A percentile compares a stretch with the other conserved stretches of the same genome.
These are phyloP conservation scores for Acanthoscelides obtectus DNA, from an alignment of 2,888 invertebrate genomes.

Conservation along the genomic window DNA sequence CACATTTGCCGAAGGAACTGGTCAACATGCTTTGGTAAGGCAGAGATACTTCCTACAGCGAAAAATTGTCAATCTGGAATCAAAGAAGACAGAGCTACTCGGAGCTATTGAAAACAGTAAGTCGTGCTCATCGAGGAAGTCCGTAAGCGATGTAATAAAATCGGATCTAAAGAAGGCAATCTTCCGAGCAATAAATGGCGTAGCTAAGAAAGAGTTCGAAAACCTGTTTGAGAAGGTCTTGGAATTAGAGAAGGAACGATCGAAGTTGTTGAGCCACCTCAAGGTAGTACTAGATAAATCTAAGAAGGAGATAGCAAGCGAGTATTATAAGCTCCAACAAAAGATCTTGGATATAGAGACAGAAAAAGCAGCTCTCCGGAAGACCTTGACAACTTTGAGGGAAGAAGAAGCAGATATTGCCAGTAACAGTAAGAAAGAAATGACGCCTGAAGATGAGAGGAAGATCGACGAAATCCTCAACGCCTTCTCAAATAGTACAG, in stretches of 20 bases:
- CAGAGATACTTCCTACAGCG: slow-evolving; percentile 24
- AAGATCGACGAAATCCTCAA: slow-evolving; percentile 14
- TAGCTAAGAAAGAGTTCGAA: slow-evolving; percentile 23
- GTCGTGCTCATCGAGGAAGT: slow-evolving; percentile 8
- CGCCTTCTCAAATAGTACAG: slow-evolving; percentile 13
- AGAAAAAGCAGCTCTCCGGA: slow-evolving; percentile 17
- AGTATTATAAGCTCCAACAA: slow-evolving; percentile 24
- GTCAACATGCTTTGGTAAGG: slow-evolving; percentile 14
- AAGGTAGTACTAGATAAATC: slow-evolving; percentile 26
- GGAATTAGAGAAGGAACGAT: slow-evolving; percentile 27
- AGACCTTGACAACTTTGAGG: slow-evolving; percentile 5
- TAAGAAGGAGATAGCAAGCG: slow-evolving; percentile 26
- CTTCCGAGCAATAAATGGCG: slow-evolving; percentile 14
- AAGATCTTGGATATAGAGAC: slow-evolving; percentile 26
- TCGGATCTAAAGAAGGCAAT: slow-evolving; percentile 17
- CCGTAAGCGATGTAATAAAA: slow-evolving; percentile 12
- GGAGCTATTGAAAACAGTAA: slow-evolving; percentile 24
- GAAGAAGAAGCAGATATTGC: not conserved
- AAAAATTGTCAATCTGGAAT: slow-evolving; percentile 26
- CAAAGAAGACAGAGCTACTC: slow-evolving; percentile 25
- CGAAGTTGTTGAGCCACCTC: slow-evolving; percentile 23
- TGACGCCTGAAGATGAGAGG: slow-evolving; percentile 5
- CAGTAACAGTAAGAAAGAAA: not conserved
- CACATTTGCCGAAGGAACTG: slow-evolving; percentile 11
- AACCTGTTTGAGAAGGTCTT: slow-evolving; percentile 23